Evolutionary conservation across 2,797 vertebrate genomes (phyloP).

Genomic region (Tiaroga cobitis): DNA sequence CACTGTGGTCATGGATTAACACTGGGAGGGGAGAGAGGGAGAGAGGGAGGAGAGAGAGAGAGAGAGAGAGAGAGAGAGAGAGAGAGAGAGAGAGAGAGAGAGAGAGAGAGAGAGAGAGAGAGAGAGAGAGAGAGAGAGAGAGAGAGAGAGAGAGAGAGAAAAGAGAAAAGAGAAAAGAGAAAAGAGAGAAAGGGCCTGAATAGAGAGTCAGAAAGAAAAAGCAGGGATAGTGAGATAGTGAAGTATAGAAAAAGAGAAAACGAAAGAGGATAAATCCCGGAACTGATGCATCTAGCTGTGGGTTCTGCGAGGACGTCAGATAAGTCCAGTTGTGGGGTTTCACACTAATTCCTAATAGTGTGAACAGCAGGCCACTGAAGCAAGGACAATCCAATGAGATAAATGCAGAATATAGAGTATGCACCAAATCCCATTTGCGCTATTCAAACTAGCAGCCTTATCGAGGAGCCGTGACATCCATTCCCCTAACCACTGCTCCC

Average conservation of each 20-base stretch:
- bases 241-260: slow-evolving; percentile 57
- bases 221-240: slow-evolving; percentile 32
- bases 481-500: slow-evolving; percentile 28
- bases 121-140: slow-evolving; percentile 1
- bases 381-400: slow-evolving; percentile 53
- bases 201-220: slow-evolving; percentile 21
- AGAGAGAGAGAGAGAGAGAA: slow-evolving; percentile 52
- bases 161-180: too few species aligned
- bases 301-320: slow-evolving; percentile 69
- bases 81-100: slow-evolving; percentile 54
- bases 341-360: slow-evolving; percentile 67
- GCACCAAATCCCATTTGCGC: slow-evolving; percentile 52
- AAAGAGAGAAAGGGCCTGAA: slow-evolving; percentile 21
- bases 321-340: slow-evolving; percentile 72
- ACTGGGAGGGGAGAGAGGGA: slow-evolving; percentile 28
- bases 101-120: slow-evolving; percentile 52
- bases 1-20: slow-evolving; percentile 56
- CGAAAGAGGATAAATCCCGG: slow-evolving; percentile 50
- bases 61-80: slow-evolving; percentile 52
- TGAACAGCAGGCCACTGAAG: slow-evolving; percentile 50
- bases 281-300: slow-evolving; percentile 60
- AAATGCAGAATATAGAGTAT: slow-evolving; percentile 54
- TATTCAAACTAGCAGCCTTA: slow-evolving; percentile 40
- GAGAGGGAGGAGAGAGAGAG: slow-evolving; percentile 56
- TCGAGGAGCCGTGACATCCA: slow-evolving; percentile 25